phyloP scores from a whole-genome alignment of 2,888 invertebrate species.

The Sacculina carcini region DNA sequence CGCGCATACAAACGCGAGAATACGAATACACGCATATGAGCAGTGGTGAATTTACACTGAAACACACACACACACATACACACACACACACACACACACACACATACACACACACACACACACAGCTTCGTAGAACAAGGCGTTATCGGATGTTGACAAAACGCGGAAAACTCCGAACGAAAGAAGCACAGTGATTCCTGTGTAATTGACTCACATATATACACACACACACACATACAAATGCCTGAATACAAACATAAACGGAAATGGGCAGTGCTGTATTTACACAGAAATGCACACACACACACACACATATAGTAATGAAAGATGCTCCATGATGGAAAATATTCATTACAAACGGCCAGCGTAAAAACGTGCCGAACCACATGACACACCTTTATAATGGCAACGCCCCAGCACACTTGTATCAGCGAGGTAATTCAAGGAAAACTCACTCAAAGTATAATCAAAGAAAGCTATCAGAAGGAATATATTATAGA shows the following conservation, averaged over 20 bases:
- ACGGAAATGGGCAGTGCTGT: background rate
- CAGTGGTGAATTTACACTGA: background rate
- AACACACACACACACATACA: conserved; percentile 1
- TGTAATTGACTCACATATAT: background rate
- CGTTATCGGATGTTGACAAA: conserved; percentile 5
- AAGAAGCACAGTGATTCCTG: conserved; percentile 1
- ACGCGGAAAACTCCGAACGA: conserved; percentile 5
- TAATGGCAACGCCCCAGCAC: no score
- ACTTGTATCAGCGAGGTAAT: no score
- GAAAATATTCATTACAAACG: no score
- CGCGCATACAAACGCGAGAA: no score
- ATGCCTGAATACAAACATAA: background rate
- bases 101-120: background rate
- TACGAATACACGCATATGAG: no score
- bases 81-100: background rate
- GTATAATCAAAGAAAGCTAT: no score
- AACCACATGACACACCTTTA: no score
- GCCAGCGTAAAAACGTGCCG: no score
- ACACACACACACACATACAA: background rate
- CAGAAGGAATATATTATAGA: no score
- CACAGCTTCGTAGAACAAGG: no score
- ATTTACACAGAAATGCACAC: conserved; percentile 3
- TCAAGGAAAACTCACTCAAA: no score
- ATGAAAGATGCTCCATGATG: no score
- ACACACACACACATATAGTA: conserved; percentile 8